Percentiles rank a stretch among this genome's conserved stretches.
These are phyloP conservation scores for Philereme transversata DNA, from an alignment of 2,888 invertebrate genomes.

Conservation along the genomic window DNA sequence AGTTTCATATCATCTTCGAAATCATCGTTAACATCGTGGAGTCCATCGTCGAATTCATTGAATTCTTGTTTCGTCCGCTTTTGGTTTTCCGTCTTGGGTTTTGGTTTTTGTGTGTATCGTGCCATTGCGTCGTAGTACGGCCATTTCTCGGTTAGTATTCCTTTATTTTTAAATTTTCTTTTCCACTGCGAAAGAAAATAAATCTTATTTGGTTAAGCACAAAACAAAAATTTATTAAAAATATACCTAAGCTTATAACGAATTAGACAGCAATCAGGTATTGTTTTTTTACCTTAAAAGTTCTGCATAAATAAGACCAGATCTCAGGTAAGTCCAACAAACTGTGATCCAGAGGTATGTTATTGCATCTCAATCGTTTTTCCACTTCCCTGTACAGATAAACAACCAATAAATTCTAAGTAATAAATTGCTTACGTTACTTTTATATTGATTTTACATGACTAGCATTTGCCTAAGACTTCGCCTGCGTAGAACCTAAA, in stretches of 20 bases:
- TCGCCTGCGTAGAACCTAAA: too few species aligned
- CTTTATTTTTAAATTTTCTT: slow-evolving; percentile 72
- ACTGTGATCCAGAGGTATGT: slow-evolving; percentile 70
- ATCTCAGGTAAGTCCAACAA: slow-evolving; percentile 68
- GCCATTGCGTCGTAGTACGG: slow-evolving; percentile 69
- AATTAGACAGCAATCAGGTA: background rate
- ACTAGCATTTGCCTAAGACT: too few species aligned
- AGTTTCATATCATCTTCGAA: slow-evolving; percentile 73
- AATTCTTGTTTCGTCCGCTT: slow-evolving; percentile 43
- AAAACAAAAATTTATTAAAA: too few species aligned
- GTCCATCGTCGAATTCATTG: slow-evolving; percentile 2
- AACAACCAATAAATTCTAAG: background rate
- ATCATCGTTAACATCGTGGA: slow-evolving; percentile 52
- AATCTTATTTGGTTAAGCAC: background rate
- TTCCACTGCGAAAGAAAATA: slow-evolving; percentile 66
- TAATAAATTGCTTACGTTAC: background rate
- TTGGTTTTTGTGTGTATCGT: slow-evolving; percentile 53
- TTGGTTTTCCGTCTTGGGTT: slow-evolving; percentile 41
- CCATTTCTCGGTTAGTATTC: slow-evolving; percentile 73
- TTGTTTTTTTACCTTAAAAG: slow-evolving; percentile 61
- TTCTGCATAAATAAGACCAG: slow-evolving; percentile 69
- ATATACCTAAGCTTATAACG: too few species aligned
- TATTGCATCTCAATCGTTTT: slow-evolving; percentile 61
- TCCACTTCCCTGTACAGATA: slow-evolving; percentile 65
- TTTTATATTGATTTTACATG: too few species aligned